Evolutionary conservation across 2,797 vertebrate genomes (phyloP).

Genomic region (Ctenopoma kingsleyae): DNA sequence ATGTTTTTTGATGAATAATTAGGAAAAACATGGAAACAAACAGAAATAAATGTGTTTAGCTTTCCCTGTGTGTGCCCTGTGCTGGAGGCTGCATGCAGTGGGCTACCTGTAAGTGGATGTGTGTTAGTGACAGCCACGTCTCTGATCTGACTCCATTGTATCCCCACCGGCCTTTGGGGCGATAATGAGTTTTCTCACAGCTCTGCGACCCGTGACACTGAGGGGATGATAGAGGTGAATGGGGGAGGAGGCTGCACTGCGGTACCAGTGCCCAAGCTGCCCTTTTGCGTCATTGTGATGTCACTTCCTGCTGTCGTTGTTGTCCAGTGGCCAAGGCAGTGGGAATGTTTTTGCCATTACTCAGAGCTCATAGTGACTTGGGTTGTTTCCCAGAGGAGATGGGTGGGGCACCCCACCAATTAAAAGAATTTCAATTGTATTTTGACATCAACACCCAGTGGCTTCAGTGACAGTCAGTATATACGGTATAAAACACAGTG

Average conservation of each 20-base stretch:
- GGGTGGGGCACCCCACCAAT: conserved; percentile 23
- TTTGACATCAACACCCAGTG: conserved; percentile 16
- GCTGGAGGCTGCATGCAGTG: conserved; percentile 16
- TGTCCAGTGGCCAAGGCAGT: conserved; percentile 24
- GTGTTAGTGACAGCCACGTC: conserved; percentile 26
- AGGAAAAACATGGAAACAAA: background rate
- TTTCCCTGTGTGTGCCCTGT: background rate
- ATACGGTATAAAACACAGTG: background rate
- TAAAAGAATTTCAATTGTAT: conserved; percentile 34
- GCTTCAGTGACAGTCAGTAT: background rate
- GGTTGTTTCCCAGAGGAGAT: conserved; percentile 11
- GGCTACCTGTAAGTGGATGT: conserved; percentile 15
- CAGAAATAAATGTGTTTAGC: background rate
- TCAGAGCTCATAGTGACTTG: conserved; percentile 19
- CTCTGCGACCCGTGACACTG: conserved; percentile 61
- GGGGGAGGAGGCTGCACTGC: conserved; percentile 65
- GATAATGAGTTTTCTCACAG: conserved; percentile 65
- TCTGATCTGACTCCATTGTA: conserved; percentile 31
- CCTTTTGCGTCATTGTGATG: conserved; percentile 44
- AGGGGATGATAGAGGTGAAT: conserved; percentile 22
- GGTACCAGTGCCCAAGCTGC: conserved; percentile 57
- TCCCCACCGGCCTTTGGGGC: conserved; percentile 58
- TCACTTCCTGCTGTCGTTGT: conserved; percentile 63
- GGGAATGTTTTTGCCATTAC: conserved; percentile 35
- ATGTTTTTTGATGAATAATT: background rate